phyloP scores from a whole-genome alignment of 1,140 invertebrate genomes.

The Nebria ingens region DNA sequence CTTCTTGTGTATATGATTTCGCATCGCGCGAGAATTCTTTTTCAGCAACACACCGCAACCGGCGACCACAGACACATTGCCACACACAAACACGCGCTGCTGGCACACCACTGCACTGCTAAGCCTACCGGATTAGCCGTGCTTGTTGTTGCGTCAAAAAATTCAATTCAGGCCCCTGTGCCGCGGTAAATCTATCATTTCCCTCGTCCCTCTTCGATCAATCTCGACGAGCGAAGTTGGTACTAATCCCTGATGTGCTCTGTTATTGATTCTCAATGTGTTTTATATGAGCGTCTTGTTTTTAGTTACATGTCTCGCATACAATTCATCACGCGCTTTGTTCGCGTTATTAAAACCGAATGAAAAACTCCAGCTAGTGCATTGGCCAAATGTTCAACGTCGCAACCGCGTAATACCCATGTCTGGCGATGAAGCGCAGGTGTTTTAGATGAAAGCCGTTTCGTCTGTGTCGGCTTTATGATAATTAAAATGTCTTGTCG shows the following conservation, averaged over 20 bases:
- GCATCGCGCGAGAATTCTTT: neutral
- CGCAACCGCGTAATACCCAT: too few species aligned
- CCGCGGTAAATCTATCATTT: neutral
- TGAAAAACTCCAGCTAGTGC: too few species aligned
- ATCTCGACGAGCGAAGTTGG: neutral
- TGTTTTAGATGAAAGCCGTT: neutral
- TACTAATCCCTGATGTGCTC: too few species aligned
- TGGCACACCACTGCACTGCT: neutral
- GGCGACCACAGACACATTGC: neutral
- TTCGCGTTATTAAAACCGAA: too few species aligned
- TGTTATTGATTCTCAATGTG: too few species aligned
- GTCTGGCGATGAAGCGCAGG: too few species aligned
- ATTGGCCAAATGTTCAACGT: too few species aligned
- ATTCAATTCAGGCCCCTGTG: neutral
- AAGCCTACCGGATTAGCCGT: neutral
- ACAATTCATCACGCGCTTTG: too few species aligned
- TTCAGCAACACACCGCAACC: neutral
- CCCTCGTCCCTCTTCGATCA: too few species aligned
- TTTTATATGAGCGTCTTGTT: too few species aligned
- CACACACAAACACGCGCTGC: neutral
- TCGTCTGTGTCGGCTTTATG: slow-evolving; percentile 5
- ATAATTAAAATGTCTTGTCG: slow-evolving; percentile 1
- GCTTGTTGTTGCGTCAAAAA: neutral
- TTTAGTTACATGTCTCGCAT: too few species aligned
- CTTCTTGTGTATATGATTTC: neutral